Conservation (phyloP, 2,888 invertebrate genomes). For the Caenorhabditis macrosperma region DNA sequence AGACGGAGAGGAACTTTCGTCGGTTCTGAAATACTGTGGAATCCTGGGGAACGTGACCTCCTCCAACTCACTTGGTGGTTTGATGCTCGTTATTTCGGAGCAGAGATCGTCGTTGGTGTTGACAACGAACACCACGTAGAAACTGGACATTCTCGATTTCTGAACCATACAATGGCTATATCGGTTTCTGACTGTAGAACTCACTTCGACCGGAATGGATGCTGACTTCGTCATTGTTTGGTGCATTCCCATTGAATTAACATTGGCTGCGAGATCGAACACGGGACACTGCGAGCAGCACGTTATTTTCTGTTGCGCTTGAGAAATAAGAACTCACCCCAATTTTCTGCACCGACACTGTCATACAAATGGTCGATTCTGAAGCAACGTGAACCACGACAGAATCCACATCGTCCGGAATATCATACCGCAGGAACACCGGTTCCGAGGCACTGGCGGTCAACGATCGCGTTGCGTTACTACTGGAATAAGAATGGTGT, state of each 20-base stretch:
- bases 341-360: conserved; percentile 88
- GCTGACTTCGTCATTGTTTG: conserved; percentile 88
- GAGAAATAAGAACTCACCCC: conserved; percentile 81
- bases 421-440: conserved; percentile 84
- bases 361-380: conserved; percentile 85
- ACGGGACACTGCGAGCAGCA: conserved; percentile 90
- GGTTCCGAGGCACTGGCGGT: conserved; percentile 83
- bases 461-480: conserved; percentile 20
- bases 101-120: conserved; percentile 85
- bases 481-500: conserved; percentile 44
- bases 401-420: conserved; percentile 82
- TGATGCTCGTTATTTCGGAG: conserved; percentile 57
- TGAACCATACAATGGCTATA: too few species aligned
- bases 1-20: conserved; percentile 30
- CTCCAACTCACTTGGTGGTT: conserved; percentile 33
- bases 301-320: too few species aligned
- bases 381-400: conserved; percentile 81
- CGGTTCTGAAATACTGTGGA: conserved; percentile 20
- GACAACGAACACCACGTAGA: conserved; percentile 88
- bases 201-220: conserved; percentile 86
- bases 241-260: conserved; percentile 85
- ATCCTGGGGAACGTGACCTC: background rate
- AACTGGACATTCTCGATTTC: conserved; percentile 81
- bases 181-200: too few species aligned
- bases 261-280: conserved; percentile 87